These are phyloP conservation scores for Apis cerana DNA, from an alignment of 1,140 invertebrate genomes.

Conservation along the genomic window DNA sequence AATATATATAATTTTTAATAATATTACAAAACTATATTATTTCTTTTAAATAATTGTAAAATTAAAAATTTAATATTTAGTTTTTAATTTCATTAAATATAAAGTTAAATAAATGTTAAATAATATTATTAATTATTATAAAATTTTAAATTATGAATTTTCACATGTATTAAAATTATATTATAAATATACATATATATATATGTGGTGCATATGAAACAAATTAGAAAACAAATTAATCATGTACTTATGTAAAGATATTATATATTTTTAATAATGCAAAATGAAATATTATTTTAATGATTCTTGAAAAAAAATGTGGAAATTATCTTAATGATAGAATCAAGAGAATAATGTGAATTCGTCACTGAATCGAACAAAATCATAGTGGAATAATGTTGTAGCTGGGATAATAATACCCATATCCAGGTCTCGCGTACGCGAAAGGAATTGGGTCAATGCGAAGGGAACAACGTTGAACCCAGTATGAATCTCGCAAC, in stretches of 20 bases:
- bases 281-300: too few relatives aligned
- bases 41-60: background rate
- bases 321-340: background rate
- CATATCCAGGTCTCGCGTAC: slow-evolving; percentile 33
- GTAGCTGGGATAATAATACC: slow-evolving; percentile 35
- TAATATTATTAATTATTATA: too few relatives aligned
- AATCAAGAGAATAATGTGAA: background rate
- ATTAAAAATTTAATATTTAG: background rate
- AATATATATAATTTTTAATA: too few relatives aligned
- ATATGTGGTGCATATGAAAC: too few relatives aligned
- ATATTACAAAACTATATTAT: background rate
- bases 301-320: background rate
- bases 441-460: slow-evolving; percentile 42
- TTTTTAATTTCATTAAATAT: background rate
- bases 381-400: slow-evolving; percentile 9
- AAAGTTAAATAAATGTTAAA: too few relatives aligned
- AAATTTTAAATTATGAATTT: too few relatives aligned
- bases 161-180: too few relatives aligned
- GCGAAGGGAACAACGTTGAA: slow-evolving; percentile 32
- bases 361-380: background rate
- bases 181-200: too few relatives aligned
- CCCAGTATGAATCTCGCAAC: background rate
- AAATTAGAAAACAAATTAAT: too few relatives aligned
- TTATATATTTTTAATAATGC: too few relatives aligned
- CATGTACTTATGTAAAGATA: too few relatives aligned